Evolutionary conservation across 2,888 invertebrate genomes (phyloP), one percentile per base, ranked within the genome.

Genomic region (Ditula angustiorana): DNA sequence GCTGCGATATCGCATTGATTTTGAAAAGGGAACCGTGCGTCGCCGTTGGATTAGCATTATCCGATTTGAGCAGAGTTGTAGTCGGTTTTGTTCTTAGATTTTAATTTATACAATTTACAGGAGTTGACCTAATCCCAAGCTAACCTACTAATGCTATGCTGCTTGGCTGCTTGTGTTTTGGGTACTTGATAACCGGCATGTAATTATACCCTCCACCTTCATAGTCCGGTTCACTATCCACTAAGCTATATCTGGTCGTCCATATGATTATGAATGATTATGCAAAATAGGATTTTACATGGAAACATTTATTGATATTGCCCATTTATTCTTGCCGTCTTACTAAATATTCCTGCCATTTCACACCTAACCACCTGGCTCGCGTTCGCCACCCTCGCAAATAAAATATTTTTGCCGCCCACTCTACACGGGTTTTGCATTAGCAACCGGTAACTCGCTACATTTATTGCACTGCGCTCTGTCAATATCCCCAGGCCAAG

Each of bases 341-440:
- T 47, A 49, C 47, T 56, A 23, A 21, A 44, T 56, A 28, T 50
- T 28, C 19, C 44, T 47, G 19, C 26, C 49, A 26, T 59, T 44
- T 30, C 35, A 41, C 44, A 35, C 35, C 19, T n/a, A 46, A 28
- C 37, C 58, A 64, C 60, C 67, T 23, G 61, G 65, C 61, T 49
- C 28, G 37, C 47, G 61, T 70, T 66, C 70, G 70, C 80, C 80
- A 80, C 82, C 82, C 83, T 81, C 81, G 77, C 83, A 82, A 84
- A 64, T 53, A 64, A 59, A 64, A 47, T 47, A 53, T 85, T 86
- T 85, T 84, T 80, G 78, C 75, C 69, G 53, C 62, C 67, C 64
- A 76, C 74, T 75, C 70, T 78, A 88, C 88, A 88, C 75, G 86
- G 79, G 75, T 86, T 86, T 86, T 78, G 84, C 88, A 88, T 89